Evolutionary conservation across 1,140 invertebrate species (phyloP).

Genomic region (Hydropsyche tenuis): DNA sequence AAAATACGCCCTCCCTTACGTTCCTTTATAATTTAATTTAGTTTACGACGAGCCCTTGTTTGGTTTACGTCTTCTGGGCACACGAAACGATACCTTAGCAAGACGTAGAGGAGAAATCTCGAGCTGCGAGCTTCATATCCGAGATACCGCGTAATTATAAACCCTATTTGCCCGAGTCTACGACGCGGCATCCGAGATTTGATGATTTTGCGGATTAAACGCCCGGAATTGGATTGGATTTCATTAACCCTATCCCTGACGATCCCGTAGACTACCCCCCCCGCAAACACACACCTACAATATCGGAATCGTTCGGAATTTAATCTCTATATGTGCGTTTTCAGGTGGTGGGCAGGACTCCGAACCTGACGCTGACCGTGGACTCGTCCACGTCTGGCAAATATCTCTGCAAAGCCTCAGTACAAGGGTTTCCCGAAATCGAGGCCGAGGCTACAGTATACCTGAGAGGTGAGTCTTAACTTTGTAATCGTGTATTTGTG

Average conservation of each 20-base stretch:
- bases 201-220: conserved; percentile 22
- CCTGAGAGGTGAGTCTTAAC: conserved; percentile 70
- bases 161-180: conserved; percentile 7
- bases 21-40: too few species aligned
- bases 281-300: too few species aligned
- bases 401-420: conserved; percentile 86
- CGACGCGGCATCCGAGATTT: conserved; percentile 3
- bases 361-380: conserved; percentile 78
- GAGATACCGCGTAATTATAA: conserved; percentile 4
- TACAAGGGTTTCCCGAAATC: conserved; percentile 83
- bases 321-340: conserved; percentile 30
- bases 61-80: too few species aligned
- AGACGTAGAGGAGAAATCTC: too few species aligned
- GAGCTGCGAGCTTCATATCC: background rate
- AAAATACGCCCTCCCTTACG: too few species aligned
- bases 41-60: too few species aligned
- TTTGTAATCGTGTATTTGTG: background rate
- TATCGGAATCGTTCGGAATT: background rate
- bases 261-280: too few species aligned
- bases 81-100: too few species aligned
- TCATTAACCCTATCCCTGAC: conserved; percentile 22
- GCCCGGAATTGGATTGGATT: conserved; percentile 21
- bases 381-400: conserved; percentile 79
- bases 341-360: conserved; percentile 72
- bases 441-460: conserved; percentile 82